Evolutionary conservation across 2,888 invertebrate species (phyloP).

Genomic region (Therioaphis trifolii): DNA sequence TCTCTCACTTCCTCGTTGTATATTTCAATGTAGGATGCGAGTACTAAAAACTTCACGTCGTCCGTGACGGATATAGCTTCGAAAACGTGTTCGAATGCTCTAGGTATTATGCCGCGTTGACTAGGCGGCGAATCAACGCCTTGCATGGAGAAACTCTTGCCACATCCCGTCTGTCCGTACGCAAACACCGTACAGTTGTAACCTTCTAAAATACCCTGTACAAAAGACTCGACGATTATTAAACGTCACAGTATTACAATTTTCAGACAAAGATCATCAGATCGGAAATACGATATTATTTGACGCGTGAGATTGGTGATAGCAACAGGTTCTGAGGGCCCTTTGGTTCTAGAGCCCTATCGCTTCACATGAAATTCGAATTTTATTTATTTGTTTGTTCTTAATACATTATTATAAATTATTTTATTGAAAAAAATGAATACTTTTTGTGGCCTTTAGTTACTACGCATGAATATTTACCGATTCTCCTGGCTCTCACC

Average conservation of each 20-base stretch:
- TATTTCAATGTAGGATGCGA: conserved; percentile 85
- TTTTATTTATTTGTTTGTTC: too few relatives aligned
- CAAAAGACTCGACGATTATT: conserved; percentile 50
- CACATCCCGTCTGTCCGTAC: conserved; percentile 92
- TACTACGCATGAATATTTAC: too few relatives aligned
- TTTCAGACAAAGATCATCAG: too few relatives aligned
- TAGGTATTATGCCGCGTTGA: conserved; percentile 76
- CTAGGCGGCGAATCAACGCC: conserved; percentile 72
- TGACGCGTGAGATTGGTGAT: too few relatives aligned
- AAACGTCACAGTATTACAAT: neutral
- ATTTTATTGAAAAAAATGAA: too few relatives aligned
- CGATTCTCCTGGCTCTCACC: too few relatives aligned
- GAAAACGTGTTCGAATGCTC: conserved; percentile 89
- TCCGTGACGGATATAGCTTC: conserved; percentile 82
- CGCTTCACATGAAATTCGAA: too few relatives aligned
- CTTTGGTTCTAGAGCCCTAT: too few relatives aligned
- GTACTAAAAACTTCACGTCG: conserved; percentile 78
- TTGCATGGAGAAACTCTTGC: conserved; percentile 92
- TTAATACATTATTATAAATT: too few relatives aligned
- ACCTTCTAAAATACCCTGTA: conserved; percentile 86
- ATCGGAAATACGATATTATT: too few relatives aligned
- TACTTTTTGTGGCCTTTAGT: too few relatives aligned
- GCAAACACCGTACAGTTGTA: conserved; percentile 95
- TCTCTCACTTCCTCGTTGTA: conserved; percentile 85
- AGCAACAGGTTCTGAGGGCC: too few relatives aligned